Base-by-base conservation (phyloP, 2,113 vertebrate species). In the Egretta garzetta region DNA sequence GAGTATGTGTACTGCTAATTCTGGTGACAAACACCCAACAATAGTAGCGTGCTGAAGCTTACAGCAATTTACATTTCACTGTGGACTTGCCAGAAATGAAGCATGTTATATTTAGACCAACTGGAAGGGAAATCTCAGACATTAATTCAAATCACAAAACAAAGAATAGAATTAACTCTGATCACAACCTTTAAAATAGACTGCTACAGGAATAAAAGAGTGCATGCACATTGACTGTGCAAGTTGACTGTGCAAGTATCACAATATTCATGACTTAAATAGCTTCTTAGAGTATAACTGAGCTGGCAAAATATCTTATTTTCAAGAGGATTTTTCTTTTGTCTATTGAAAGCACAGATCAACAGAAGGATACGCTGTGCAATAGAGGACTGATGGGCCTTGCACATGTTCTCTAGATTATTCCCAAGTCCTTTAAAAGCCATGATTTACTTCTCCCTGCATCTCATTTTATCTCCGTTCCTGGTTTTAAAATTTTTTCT, bases 1-100 rank as follows among this genome's bases (percentile, higher is more conserved):
- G 92, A 88, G 80, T 67, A 43, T 83, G 95, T 91, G 94, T 79
- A n/a, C 89, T 94, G 81, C 95, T 95, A 92, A 90, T 95, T 97
- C 92, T 95, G 88, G 88, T 90, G 94, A 96, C 95, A 95, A 96
- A 91, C 91, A 66, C 90, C 82, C 92, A 80, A 93, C 93, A 96
- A 95, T 88, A 95, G 94, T 30, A 91, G 75, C 14, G 26, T 92
- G 90, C 95, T 81, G 96, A 79, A 94, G 92, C 95, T 91, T 66
- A 22, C 59, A 60, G 88, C 63, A 56, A 92, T 96, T 95, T 96
- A 76, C 92, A 74, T 95, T 70, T 83, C 88, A 72, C 83, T 95
- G 90, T 50, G 91, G 86, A 53, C 76, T 97, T 85, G 94, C 94
- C 94, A 96, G 95, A 75, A 96, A 86, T 27, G 77, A 84, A 60